phyloP scores from a whole-genome alignment of 2,797 vertebrate genomes.

The Xiphophorus birchmanni region DNA sequence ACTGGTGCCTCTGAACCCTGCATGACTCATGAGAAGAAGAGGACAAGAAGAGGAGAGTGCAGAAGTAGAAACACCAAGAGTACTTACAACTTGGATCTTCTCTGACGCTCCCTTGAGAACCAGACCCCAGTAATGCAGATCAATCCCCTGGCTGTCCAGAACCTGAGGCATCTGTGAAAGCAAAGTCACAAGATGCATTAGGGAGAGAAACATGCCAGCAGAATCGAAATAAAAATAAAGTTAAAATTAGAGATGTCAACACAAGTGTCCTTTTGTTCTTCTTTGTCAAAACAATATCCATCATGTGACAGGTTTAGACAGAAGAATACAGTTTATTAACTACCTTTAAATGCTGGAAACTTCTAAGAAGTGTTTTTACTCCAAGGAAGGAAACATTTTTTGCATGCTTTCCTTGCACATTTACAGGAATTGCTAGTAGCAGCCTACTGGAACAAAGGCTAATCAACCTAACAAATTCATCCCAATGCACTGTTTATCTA shows the following conservation, averaged over 20 bases:
- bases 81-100: constrained; percentile 85
- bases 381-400: constrained; percentile 1
- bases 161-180: constrained; percentile 88
- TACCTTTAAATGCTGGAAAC: constrained; percentile 1
- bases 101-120: constrained; percentile 82
- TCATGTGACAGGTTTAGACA: constrained; percentile 16
- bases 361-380: constrained; percentile 14
- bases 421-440: constrained; percentile 1
- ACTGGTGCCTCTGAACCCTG: constrained; percentile 50
- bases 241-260: constrained; percentile 7
- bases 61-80: constrained; percentile 22
- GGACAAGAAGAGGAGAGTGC: constrained; percentile 4
- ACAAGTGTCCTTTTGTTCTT: constrained; percentile 22
- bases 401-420: not conserved
- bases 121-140: constrained; percentile 87
- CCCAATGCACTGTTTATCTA: not conserved
- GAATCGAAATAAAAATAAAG: not conserved
- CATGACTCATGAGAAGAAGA: constrained; percentile 23
- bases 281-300: not conserved
- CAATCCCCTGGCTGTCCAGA: constrained; percentile 84
- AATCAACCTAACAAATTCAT: constrained; percentile 3
- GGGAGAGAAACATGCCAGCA: not conserved
- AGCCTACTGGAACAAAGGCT: not conserved
- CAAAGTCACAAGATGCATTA: constrained; percentile 23
- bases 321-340: not conserved